A percentile compares a stretch with the other conserved stretches of the same genome.
phyloP scores from a whole-genome alignment of 2,113 vertebrate genomes.

The Emydura subglobosa region DNA sequence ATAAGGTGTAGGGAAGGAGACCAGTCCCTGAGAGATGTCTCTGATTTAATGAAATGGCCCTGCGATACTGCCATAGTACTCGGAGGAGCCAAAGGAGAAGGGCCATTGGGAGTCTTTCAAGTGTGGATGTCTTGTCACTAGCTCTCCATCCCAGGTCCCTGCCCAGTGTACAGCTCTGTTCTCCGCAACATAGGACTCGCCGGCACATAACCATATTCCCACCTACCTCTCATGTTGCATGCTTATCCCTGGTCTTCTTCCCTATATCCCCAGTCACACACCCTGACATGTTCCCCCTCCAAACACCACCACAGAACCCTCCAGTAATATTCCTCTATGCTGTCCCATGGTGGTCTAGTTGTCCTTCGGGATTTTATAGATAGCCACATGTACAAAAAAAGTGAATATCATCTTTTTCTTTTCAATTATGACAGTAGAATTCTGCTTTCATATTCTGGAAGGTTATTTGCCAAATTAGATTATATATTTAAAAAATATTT shows the following conservation, averaged over 20 bases:
- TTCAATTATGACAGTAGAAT: neutral
- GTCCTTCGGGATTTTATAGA: neutral
- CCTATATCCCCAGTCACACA: neutral
- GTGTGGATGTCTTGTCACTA: neutral
- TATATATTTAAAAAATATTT: neutral
- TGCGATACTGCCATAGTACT: neutral
- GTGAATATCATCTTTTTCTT: neutral
- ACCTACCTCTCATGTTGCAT: neutral
- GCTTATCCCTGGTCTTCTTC: neutral
- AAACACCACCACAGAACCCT: neutral
- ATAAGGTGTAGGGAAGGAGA: too few species aligned
- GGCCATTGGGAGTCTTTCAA: neutral
- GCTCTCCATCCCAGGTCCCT: neutral
- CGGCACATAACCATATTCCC: neutral
- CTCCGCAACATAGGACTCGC: neutral
- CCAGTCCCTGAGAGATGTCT: neutral
- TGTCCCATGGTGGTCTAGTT: neutral
- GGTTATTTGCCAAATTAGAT: neutral
- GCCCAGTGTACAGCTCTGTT: neutral
- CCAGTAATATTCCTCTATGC: neutral
- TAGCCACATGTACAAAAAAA: neutral
- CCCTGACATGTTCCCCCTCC: neutral
- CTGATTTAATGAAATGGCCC: neutral
- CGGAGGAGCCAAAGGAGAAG: neutral
- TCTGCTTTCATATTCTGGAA: neutral